These are phyloP conservation scores for Drosophila eugracilis DNA, from an alignment of 1,140 invertebrate genomes.

Conservation along the genomic window DNA sequence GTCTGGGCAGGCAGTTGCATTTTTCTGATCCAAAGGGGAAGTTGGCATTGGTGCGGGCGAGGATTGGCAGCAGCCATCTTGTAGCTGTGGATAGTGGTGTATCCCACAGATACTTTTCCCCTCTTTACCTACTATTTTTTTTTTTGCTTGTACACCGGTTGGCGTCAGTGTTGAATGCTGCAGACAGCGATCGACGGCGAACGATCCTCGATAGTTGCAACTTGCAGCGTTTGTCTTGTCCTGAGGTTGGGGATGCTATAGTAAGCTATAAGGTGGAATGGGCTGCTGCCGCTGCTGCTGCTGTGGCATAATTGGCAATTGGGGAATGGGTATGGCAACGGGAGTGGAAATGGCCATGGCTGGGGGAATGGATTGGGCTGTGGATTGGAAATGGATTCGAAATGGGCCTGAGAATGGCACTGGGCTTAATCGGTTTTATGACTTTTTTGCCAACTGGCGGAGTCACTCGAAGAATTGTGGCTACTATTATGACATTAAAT, in stretches of 20 bases:
- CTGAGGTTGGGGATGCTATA: background rate
- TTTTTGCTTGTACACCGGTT: constrained; percentile 27
- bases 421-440: constrained; percentile 72
- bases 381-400: constrained; percentile 10
- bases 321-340: constrained; percentile 27
- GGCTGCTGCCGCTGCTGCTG: constrained; percentile 15
- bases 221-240: constrained; percentile 67
- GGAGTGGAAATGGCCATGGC: constrained; percentile 42
- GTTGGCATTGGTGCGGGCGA: constrained; percentile 44
- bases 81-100: constrained; percentile 40
- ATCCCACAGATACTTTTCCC: constrained; percentile 4
- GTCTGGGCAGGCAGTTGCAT: constrained; percentile 25
- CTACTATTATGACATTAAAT: no score
- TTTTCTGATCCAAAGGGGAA: constrained; percentile 8
- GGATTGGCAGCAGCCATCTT: constrained; percentile 73
- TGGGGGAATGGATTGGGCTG: constrained; percentile 51
- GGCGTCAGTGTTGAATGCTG: constrained; percentile 64
- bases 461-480: constrained; percentile 22
- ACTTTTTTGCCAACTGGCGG: constrained; percentile 43
- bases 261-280: constrained; percentile 12
- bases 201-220: constrained; percentile 70
- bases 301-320: constrained; percentile 78
- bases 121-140: background rate
- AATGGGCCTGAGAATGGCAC: constrained; percentile 54
- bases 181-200: constrained; percentile 63